Evolutionary conservation across 2,113 vertebrate genomes (phyloP), one percentile per base, ranked within the genome.

Genomic region (Petroica traversi): DNA sequence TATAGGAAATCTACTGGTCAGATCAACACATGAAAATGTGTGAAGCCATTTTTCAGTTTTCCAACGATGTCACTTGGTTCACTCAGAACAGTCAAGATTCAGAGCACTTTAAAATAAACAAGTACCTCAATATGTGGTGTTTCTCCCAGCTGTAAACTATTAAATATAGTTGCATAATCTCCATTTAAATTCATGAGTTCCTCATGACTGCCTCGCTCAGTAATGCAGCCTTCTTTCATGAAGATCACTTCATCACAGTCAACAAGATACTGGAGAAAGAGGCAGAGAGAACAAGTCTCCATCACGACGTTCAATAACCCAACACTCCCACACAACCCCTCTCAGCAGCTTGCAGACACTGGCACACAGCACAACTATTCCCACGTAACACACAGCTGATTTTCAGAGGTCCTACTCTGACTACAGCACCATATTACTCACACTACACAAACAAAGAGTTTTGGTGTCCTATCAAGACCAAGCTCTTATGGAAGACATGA

Each of bases 231-330:
- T 57, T 99, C 99, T 72, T 98, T 98, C 99, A 99, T 98, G 98
- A 99, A 98, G 96, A 99, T 98, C 85, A 99, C 98, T 58, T 99
- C 98, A 96, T 99, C 99, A 94, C 99, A 99, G 89, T 99, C 99
- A 85, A 98, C 98, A 69, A 99, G 97, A 90, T 99, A 99, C 99
- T 99, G 79, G 34, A 92, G 75, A 97, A 82, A 97, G 84, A 10
- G 24, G 63, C 63, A 95, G 57, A 4, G 57, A 93, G 48, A 94
- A 76, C 31, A 67, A 73, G 71, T 15, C 26, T 89, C n/a, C 28
- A 14, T 61, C 48, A 38, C 11, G 38, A 31, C 0, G 2, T 31
- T 49, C 2, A 1, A 31, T 38, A 28, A 80, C 51, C 57, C 57
- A 58, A 38, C 17, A 55, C 12, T 66, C 73, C 66, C 49, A 75